Evolutionary conservation across 2,888 invertebrate species (phyloP).

Genomic region (Ochropleura plecta): DNA sequence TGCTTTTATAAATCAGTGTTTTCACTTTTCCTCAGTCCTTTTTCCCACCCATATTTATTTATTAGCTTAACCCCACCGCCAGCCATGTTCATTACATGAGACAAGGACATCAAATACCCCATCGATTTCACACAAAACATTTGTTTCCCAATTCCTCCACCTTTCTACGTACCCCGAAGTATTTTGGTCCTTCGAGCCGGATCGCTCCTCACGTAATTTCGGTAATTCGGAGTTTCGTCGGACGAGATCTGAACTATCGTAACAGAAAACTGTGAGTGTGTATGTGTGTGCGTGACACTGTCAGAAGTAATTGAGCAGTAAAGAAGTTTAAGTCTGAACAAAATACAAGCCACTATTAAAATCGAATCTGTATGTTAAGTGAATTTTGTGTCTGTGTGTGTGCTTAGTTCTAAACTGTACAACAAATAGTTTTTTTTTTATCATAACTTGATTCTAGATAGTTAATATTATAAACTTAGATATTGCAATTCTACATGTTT

Average conservation of each 20-base stretch:
- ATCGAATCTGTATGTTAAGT: background rate
- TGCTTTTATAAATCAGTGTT: background rate
- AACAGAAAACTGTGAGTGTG: slow-evolving; percentile 32
- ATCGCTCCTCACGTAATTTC: slow-evolving; percentile 58
- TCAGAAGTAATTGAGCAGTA: background rate
- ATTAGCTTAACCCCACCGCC: background rate
- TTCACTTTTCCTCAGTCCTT: background rate
- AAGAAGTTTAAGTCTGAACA: background rate
- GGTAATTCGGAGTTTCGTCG: slow-evolving; percentile 53
- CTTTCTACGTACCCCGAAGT: slow-evolving; percentile 33
- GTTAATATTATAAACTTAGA: too few species aligned
- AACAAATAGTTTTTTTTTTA: too few species aligned
- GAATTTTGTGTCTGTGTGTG: background rate
- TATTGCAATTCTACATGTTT: too few species aligned
- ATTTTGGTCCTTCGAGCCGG: slow-evolving; percentile 52
- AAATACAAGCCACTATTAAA: background rate
- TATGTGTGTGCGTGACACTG: background rate
- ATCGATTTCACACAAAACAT: background rate
- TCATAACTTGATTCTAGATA: too few species aligned
- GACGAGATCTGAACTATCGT: slow-evolving; percentile 36
- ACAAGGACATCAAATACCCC: background rate
- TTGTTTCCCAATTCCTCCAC: slow-evolving; percentile 16
- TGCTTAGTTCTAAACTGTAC: background rate
- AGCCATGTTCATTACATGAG: background rate
- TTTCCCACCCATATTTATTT: background rate